These are phyloP conservation scores for Jaculus jaculus DNA, from an alignment of 2,113 vertebrate species.

Conservation along the genomic window DNA sequence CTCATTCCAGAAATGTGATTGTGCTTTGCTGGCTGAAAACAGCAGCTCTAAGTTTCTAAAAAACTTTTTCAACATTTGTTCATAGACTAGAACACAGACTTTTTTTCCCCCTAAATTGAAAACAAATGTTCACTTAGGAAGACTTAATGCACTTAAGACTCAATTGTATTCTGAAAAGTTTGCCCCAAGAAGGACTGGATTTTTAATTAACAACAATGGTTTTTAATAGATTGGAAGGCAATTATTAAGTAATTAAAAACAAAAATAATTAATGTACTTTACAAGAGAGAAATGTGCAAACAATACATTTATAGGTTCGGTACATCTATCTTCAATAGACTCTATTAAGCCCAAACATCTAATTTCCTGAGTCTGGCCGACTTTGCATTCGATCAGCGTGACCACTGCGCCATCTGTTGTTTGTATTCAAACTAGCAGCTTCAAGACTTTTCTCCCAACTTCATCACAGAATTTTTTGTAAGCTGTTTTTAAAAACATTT, in stretches of 20 bases:
- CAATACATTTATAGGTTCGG: neutral
- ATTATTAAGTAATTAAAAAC: constrained; percentile 39
- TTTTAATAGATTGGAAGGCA: constrained; percentile 61
- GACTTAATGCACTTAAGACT: constrained; percentile 64
- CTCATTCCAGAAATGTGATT: constrained; percentile 59
- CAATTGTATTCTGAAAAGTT: constrained; percentile 70
- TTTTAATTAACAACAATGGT: constrained; percentile 61
- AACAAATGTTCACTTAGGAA: constrained; percentile 47
- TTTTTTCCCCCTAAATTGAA: constrained; percentile 50
- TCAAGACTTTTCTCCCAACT: neutral
- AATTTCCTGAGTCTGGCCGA: too few relatives aligned
- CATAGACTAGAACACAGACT: constrained; percentile 54
- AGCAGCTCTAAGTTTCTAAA: constrained; percentile 63
- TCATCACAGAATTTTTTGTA: neutral
- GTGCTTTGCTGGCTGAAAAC: constrained; percentile 60
- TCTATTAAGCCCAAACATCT: neutral
- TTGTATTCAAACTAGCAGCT: constrained; percentile 64
- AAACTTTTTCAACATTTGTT: constrained; percentile 65
- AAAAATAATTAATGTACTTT: constrained; percentile 46
- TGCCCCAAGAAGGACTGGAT: constrained; percentile 47
- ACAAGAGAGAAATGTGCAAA: neutral
- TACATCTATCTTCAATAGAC: neutral
- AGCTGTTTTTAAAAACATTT: constrained; percentile 18
- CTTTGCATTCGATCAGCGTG: neutral
- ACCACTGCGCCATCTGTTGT: constrained; percentile 83